Percentiles rank a stretch among this genome's conserved stretches.
phyloP scores from a whole-genome alignment of 1,140 invertebrate species.

The Nilaparvata lugens region DNA sequence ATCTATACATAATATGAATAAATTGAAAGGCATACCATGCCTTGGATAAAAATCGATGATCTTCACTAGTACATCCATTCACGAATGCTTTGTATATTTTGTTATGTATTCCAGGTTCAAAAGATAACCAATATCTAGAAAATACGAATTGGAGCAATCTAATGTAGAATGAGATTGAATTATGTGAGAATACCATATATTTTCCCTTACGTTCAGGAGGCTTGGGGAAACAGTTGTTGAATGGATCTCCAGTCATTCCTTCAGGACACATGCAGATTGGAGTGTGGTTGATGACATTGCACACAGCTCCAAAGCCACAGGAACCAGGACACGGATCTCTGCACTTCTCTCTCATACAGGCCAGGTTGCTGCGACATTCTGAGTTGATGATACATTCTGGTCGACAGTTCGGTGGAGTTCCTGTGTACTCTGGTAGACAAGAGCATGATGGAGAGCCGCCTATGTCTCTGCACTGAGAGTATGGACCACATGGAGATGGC shows the following conservation, averaged over 20 bases:
- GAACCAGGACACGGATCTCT: slow-evolving; percentile 35
- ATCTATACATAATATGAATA: too few species aligned
- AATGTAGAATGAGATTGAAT: not conserved
- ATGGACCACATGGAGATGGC: slow-evolving; percentile 44
- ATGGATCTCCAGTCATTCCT: slow-evolving; percentile 43
- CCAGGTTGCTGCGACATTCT: slow-evolving; percentile 33
- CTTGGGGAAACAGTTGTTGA: slow-evolving; percentile 34
- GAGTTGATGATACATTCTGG: slow-evolving; percentile 37
- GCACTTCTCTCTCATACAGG: slow-evolving; percentile 35
- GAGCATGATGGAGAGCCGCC: slow-evolving; percentile 34
- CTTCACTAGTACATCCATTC: too few species aligned
- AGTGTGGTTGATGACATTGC: slow-evolving; percentile 39
- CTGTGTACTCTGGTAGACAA: slow-evolving; percentile 34
- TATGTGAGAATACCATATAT: not conserved
- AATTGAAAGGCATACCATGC: too few species aligned
- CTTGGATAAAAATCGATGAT: too few species aligned
- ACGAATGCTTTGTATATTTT: too few species aligned
- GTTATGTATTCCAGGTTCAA: too few species aligned
- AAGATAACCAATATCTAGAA: not conserved
- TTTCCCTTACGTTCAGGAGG: slow-evolving; percentile 34
- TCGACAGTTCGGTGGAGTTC: slow-evolving; percentile 38
- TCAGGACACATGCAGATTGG: slow-evolving; percentile 38
- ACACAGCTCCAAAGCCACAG: slow-evolving; percentile 38
- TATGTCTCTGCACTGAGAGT: slow-evolving; percentile 40
- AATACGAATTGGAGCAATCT: not conserved